These are phyloP conservation scores for Gymnogyps californianus DNA, from an alignment of 2,113 vertebrate genomes.

Conservation along the genomic window DNA sequence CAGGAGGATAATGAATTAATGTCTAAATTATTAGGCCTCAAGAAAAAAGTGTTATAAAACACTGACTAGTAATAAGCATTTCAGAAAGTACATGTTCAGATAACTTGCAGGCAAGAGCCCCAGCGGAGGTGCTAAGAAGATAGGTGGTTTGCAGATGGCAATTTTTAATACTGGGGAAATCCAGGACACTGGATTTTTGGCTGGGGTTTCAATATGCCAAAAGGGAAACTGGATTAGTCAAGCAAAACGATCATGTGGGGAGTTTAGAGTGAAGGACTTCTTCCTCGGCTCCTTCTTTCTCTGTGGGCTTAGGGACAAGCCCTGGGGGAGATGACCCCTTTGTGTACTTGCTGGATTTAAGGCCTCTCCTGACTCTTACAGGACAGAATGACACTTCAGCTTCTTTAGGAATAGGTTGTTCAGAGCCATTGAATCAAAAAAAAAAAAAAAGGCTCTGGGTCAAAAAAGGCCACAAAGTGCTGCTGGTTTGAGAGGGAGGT, in stretches of 20 bases:
- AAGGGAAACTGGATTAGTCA: background rate
- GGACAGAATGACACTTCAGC: background rate
- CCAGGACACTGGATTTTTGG: background rate
- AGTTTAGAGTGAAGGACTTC: background rate
- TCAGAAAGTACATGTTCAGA: background rate
- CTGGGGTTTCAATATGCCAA: background rate
- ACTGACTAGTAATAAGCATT: background rate
- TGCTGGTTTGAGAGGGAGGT: background rate
- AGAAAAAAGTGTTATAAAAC: background rate
- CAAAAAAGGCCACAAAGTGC: background rate
- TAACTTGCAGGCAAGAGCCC: background rate
- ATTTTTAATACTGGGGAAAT: background rate
- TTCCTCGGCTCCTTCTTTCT: background rate
- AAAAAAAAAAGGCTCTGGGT: background rate
- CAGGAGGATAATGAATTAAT: slow-evolving; percentile 36
- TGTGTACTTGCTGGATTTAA: background rate
- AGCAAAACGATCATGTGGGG: background rate
- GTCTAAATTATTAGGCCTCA: slow-evolving; percentile 10
- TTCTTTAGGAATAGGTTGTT: background rate
- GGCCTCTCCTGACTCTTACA: background rate
- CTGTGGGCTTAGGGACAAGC: background rate
- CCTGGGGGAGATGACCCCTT: background rate
- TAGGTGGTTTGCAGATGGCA: background rate
- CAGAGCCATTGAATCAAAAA: background rate
- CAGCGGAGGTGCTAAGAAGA: background rate